Conservation (phyloP, 1,140 invertebrate species). For the Drosophila eugracilis region DNA sequence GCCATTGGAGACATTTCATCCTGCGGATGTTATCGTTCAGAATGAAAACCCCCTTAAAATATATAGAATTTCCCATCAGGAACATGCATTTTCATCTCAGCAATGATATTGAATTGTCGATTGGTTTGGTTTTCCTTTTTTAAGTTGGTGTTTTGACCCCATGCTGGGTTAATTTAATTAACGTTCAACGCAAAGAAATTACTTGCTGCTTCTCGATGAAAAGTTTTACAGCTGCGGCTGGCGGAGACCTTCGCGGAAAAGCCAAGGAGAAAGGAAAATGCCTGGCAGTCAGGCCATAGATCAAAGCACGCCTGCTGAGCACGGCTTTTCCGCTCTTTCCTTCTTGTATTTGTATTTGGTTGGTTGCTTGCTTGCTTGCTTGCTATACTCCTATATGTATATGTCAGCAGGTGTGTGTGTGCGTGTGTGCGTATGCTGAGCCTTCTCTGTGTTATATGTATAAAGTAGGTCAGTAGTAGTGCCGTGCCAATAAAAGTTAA, state of each 20-base stretch:
- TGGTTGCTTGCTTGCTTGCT: no score
- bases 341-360: slow-evolving; percentile 27
- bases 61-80: no score
- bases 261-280: slow-evolving; percentile 23
- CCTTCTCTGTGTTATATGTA: slow-evolving; percentile 49
- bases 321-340: slow-evolving; percentile 22
- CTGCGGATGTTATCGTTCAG: background rate
- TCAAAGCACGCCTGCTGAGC: slow-evolving; percentile 71
- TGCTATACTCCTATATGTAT: slow-evolving; percentile 35
- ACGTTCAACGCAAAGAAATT: slow-evolving; percentile 68
- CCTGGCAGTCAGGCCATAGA: slow-evolving; percentile 58
- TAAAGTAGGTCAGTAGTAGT: slow-evolving; percentile 78
- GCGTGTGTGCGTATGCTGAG: slow-evolving; percentile 23
- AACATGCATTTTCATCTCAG: background rate
- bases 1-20: background rate
- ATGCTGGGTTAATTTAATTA: slow-evolving; percentile 77
- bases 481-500: slow-evolving; percentile 79
- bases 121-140: slow-evolving; percentile 25
- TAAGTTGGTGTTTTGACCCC: slow-evolving; percentile 26
- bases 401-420: slow-evolving; percentile 67
- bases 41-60: no score
- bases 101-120: slow-evolving; percentile 1
- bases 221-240: slow-evolving; percentile 34
- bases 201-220: slow-evolving; percentile 43
- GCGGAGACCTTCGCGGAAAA: slow-evolving; percentile 52